Percentiles rank a stretch among this genome's conserved stretches.
phyloP scores from a whole-genome alignment of 2,113 vertebrate species.

The Gila orcuttii region DNA sequence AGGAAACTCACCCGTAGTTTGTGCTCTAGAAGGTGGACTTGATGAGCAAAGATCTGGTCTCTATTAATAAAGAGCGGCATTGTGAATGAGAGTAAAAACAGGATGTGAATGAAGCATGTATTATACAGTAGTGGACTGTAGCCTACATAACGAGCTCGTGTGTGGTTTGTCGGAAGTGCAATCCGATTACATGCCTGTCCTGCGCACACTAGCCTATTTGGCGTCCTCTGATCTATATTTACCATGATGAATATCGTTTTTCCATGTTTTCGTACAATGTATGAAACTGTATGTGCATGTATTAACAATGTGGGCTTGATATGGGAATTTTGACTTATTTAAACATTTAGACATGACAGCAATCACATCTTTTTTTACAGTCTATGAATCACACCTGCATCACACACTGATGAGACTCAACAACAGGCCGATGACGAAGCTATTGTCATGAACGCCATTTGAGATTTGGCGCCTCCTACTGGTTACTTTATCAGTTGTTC shows the following conservation, averaged over 20 bases:
- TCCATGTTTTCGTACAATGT: too few relatives aligned
- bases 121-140: not conserved
- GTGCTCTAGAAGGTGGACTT: conserved; percentile 75
- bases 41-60: conserved; percentile 75
- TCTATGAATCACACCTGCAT: too few relatives aligned
- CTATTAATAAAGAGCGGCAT: conserved; percentile 75
- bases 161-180: not conserved
- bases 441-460: not conserved
- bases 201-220: conserved; percentile 1
- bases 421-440: not conserved
- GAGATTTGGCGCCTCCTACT: conserved; percentile 37
- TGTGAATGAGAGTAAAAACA: conserved; percentile 22
- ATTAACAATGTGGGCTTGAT: not conserved
- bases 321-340: not conserved
- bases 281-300: not conserved
- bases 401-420: not conserved
- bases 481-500: not conserved
- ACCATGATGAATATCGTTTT: not conserved
- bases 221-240: conserved; percentile 24
- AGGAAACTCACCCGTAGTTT: conserved; percentile 70
- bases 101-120: not conserved
- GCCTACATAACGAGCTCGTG: not conserved
- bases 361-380: not conserved
- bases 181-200: conserved; percentile 40
- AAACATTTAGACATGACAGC: not conserved